Evolutionary conservation across 2,113 vertebrate genomes (phyloP).

Genomic region (Pomatorhinus ruficollis): DNA sequence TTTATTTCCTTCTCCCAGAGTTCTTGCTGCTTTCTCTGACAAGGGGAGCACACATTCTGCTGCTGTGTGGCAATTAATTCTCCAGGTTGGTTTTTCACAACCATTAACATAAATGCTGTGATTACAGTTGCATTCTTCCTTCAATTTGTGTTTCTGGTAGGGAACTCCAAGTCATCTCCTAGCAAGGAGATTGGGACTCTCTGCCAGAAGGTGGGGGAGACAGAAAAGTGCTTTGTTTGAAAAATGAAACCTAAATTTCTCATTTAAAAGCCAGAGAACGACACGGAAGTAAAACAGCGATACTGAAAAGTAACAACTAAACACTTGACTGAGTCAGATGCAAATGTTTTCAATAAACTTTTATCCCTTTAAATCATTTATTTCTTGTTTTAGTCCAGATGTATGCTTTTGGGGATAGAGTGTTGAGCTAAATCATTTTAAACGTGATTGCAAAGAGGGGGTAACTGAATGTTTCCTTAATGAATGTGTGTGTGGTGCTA

Average conservation of each 20-base stretch:
- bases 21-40: not conserved
- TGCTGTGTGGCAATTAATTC: not conserved
- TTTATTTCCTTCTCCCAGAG: not conserved
- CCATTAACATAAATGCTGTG: not conserved
- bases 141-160: not conserved
- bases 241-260: not conserved
- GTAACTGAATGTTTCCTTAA: conserved; percentile 35
- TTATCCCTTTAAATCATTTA: conserved; percentile 35
- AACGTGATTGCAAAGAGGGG: conserved; percentile 15
- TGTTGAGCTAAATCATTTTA: conserved; percentile 55
- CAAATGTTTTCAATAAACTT: conserved; percentile 60
- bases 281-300: not conserved
- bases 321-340: not conserved
- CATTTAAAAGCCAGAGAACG: not conserved
- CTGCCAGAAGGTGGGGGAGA: not conserved
- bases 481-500: conserved; percentile 10
- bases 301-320: not conserved
- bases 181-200: not conserved
- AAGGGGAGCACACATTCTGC: not conserved
- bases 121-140: not conserved
- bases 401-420: conserved; percentile 35
- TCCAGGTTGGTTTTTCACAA: not conserved
- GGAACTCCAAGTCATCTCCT: not conserved
- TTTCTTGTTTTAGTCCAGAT: conserved; percentile 38
- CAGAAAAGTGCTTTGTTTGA: not conserved